Base-by-base conservation (phyloP, 2,113 vertebrate species). In the Pygathrix nemaeus region DNA sequence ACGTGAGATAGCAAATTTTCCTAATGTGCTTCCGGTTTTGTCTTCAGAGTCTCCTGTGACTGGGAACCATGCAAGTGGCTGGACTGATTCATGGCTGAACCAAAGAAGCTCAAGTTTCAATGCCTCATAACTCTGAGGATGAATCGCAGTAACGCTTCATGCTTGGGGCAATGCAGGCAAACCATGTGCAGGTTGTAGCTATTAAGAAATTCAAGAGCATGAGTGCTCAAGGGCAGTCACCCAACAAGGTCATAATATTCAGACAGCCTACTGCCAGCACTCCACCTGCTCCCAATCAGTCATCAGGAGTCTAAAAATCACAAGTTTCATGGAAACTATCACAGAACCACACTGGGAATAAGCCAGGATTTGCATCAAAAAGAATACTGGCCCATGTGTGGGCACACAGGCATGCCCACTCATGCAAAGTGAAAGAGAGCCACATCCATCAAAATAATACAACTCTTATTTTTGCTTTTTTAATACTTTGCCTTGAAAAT, bases 141-240 rank as follows among this genome's bases (percentile, higher is more conserved):
- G n/a, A 38, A 89, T 1, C 3, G 45, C 66, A 11, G 30, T 23
- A 23, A 55, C 1, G 45, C 79, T 82, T 45, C 88, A 20, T 4
- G 55, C 89, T 80, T 17, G 11, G 32, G 38, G 73, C 2, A 0
- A 38, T 0, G 0, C 55, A n/a, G 76, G 90, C 55, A 32, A 84
- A 32, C 17, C 32, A 2, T 7, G 12, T 16, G 43, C 84, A 66
- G 83, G 45, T 10, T 90, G 92, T 11, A 80, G 92, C 75, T 80
- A 27, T 93, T 72, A 85, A 45, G 81, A 93, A 96, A 78, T 40
- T 83, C 66, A 68, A 91, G 76, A 45, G 52, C 84, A 3, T 45
- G 72, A 64, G 83, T 73, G 70, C 57, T 92, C 88, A 35, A 90
- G 87, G 87, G 88, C 70, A 70, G 57, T 27, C 95, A 90, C 40